A percentile compares a stretch with the other conserved stretches of the same genome.
Conservation (phyloP, 1,140 invertebrate genomes). For the Drosophila micromelanica region DNA sequence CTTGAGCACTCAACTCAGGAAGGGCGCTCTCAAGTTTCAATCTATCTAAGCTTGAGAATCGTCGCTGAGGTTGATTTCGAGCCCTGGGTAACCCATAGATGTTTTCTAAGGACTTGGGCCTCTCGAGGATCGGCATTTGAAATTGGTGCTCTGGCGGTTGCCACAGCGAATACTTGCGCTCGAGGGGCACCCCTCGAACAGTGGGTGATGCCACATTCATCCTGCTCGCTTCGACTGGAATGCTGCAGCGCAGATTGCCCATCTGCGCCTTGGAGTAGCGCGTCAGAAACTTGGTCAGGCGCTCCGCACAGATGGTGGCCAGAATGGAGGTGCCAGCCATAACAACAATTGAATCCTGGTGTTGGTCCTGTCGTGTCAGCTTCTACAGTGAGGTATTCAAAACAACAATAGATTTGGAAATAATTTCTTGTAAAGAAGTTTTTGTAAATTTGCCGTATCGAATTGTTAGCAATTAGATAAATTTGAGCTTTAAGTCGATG, state of each 20-base stretch:
- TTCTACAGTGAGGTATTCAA: not conserved
- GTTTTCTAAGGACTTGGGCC: not conserved
- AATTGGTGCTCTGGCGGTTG: constrained; percentile 2
- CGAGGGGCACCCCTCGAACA: not conserved
- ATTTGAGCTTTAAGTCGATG: constrained; percentile 14
- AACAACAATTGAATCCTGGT: not conserved
- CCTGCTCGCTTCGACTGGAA: not conserved
- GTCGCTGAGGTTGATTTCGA: not conserved
- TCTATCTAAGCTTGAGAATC: not conserved
- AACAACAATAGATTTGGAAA: constrained; percentile 16
- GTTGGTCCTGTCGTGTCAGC: not conserved
- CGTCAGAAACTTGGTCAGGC: constrained; percentile 60
- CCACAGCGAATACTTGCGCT: constrained; percentile 7
- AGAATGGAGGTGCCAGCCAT: constrained; percentile 59
- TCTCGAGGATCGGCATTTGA: constrained; percentile 2
- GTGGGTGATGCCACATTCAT: not conserved
- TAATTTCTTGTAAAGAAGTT: not conserved
- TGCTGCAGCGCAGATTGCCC: not conserved
- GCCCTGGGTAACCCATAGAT: not conserved
- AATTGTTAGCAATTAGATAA: not conserved
- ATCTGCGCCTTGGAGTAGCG: constrained; percentile 40
- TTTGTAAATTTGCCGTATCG: constrained; percentile 11
- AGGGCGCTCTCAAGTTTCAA: not conserved
- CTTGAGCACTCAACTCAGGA: not conserved
- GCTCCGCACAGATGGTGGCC: constrained; percentile 68